Percentiles rank a stretch among this genome's conserved stretches.
Evolutionary conservation across 2,797 vertebrate genomes (phyloP).

Genomic region (Sarcoramphus papa): DNA sequence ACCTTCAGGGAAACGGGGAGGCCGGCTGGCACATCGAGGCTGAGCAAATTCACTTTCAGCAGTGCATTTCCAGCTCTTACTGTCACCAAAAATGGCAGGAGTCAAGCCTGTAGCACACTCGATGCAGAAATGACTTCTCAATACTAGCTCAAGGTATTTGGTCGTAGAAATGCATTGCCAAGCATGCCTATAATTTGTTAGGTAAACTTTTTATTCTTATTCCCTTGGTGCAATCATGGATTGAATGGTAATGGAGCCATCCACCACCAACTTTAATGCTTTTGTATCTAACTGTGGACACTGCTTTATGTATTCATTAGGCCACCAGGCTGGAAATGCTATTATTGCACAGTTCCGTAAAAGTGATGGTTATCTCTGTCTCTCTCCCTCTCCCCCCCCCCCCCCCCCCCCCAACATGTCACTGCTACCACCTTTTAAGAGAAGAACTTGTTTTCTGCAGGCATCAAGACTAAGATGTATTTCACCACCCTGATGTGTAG

Average conservation of each 20-base stretch:
- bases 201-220: neutral
- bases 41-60: constrained; percentile 7
- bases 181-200: neutral
- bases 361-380: neutral
- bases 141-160: neutral
- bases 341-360: neutral
- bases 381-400: too few species aligned
- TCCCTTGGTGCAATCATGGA: neutral
- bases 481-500: neutral
- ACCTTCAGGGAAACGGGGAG: neutral
- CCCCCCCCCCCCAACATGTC: neutral
- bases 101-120: neutral
- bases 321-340: neutral
- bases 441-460: constrained; percentile 7
- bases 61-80: neutral
- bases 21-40: neutral
- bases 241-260: neutral
- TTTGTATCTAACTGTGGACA: neutral
- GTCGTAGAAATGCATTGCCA: neutral
- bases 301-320: neutral
- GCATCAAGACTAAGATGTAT: constrained; percentile 1
- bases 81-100: neutral
- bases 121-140: neutral
- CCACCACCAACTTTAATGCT: neutral
- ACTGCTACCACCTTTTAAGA: neutral